phyloP scores from a whole-genome alignment of 2,113 vertebrate genomes.

The Cyphomyrus plagiostoma region DNA sequence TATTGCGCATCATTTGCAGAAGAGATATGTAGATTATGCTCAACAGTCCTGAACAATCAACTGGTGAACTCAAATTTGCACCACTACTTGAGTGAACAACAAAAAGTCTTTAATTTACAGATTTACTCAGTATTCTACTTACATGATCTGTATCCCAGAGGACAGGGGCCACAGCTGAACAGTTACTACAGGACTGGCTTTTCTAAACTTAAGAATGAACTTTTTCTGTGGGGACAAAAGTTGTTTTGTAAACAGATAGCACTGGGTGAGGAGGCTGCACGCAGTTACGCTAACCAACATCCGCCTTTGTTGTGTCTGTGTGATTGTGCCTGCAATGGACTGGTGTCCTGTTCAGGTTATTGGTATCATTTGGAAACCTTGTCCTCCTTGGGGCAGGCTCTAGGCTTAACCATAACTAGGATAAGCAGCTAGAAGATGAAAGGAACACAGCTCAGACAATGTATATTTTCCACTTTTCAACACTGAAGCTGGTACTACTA shows the following conservation, averaged over 20 bases:
- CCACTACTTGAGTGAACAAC: background rate
- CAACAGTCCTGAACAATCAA: background rate
- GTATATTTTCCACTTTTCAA: background rate
- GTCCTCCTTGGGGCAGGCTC: background rate
- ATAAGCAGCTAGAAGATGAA: background rate
- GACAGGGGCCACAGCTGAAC: background rate
- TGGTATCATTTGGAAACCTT: background rate
- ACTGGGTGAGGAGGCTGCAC: background rate
- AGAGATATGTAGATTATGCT: background rate
- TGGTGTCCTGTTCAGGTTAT: background rate
- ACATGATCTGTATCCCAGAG: background rate
- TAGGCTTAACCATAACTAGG: background rate
- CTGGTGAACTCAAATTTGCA: background rate
- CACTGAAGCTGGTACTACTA: background rate
- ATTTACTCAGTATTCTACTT: background rate
- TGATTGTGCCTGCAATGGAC: background rate
- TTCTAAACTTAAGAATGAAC: background rate
- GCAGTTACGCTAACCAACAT: background rate
- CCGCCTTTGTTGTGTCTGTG: background rate
- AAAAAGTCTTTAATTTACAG: background rate
- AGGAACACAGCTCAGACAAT: background rate
- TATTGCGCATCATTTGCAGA: too few relatives aligned
- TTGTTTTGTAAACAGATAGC: background rate
- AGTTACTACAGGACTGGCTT: background rate
- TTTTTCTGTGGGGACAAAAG: too few relatives aligned